These are phyloP conservation scores for Microvelia longipes DNA, from an alignment of 1,140 invertebrate species.

Conservation along the genomic window DNA sequence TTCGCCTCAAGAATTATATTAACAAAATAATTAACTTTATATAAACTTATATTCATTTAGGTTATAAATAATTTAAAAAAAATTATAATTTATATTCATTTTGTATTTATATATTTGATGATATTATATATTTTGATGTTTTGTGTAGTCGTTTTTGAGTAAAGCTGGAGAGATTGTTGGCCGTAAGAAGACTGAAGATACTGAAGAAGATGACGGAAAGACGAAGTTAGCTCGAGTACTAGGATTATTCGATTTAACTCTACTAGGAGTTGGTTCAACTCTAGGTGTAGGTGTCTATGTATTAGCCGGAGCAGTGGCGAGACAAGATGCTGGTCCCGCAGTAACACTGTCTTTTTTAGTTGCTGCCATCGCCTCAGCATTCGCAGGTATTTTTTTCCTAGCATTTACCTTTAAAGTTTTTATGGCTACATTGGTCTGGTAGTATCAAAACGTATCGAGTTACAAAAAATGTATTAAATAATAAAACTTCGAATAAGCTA, in stretches of 20 bases:
- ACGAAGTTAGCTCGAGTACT: slow-evolving; percentile 52
- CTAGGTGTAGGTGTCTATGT: slow-evolving; percentile 84
- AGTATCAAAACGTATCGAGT: no score
- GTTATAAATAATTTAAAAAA: no score
- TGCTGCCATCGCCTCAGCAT: slow-evolving; percentile 71
- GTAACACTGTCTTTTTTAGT: slow-evolving; percentile 76
- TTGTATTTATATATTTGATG: neutral
- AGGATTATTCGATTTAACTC: slow-evolving; percentile 58
- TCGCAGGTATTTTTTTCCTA: slow-evolving; percentile 66
- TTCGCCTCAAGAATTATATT: no score
- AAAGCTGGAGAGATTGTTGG: slow-evolving; percentile 3
- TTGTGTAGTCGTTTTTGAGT: slow-evolving; percentile 3
- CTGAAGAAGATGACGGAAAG: neutral
- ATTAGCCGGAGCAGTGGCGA: slow-evolving; percentile 73
- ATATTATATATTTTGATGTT: neutral
- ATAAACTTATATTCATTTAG: no score
- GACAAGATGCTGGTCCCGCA: slow-evolving; percentile 65
- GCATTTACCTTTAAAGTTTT: no score
- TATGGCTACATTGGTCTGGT: no score
- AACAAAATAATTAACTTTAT: no score
- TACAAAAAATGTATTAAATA: no score
- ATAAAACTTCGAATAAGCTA: no score
- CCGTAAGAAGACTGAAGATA: slow-evolving; percentile 10
- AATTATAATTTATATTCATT: no score
- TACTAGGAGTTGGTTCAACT: slow-evolving; percentile 72